These are phyloP conservation scores for Varecia variegata DNA, from an alignment of 2,797 vertebrate genomes.

Conservation along the genomic window DNA sequence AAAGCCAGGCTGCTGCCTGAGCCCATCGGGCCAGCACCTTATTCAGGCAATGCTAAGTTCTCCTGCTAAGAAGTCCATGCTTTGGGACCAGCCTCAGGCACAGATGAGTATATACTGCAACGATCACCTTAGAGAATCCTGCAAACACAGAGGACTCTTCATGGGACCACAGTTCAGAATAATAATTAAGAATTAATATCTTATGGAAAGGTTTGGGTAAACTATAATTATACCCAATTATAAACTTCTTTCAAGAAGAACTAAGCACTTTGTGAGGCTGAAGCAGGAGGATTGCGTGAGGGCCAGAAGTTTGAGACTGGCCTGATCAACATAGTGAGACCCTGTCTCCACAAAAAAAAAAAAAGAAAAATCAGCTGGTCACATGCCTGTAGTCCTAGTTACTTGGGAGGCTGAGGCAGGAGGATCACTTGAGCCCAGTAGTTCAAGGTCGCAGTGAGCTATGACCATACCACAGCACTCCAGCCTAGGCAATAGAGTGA, in stretches of 20 bases:
- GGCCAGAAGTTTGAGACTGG: not conserved
- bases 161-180: not conserved
- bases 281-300: not conserved
- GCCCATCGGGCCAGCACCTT: not conserved
- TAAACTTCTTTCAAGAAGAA: conserved; percentile 2
- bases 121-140: not conserved
- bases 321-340: not conserved
- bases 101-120: not conserved
- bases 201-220: conserved; percentile 3
- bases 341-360: not conserved
- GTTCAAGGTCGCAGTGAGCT: too few relatives aligned
- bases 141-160: not conserved
- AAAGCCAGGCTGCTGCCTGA: not conserved
- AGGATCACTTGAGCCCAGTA: not conserved
- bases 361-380: not conserved
- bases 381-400: not conserved
- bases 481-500: too few relatives aligned
- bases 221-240: not conserved
- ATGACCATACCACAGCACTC: too few relatives aligned
- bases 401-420: not conserved
- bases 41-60: not conserved
- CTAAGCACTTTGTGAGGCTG: not conserved
- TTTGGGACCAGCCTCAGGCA: not conserved
- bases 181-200: not conserved
- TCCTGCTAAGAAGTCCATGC: not conserved